Percentiles rank a stretch among this genome's conserved stretches.
These are phyloP conservation scores for Xiphophorus birchmanni DNA, from an alignment of 2,797 vertebrate species.

Conservation along the genomic window DNA sequence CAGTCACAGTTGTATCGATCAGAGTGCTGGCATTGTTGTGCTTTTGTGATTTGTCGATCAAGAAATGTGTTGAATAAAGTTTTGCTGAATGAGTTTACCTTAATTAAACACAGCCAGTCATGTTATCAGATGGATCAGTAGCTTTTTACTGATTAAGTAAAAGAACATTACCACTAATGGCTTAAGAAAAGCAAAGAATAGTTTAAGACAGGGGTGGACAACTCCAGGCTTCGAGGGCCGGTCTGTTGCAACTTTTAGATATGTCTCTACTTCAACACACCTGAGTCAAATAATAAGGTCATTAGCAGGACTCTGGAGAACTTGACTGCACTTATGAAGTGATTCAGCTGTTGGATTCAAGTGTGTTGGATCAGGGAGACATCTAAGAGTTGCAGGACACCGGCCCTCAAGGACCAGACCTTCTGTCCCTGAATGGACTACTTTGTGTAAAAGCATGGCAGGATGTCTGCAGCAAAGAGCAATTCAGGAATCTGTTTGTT, in stretches of 20 bases:
- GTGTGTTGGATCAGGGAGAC: no score
- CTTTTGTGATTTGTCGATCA: background rate
- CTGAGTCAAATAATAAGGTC: no score
- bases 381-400: no score
- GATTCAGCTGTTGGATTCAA: no score
- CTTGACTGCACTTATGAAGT: no score
- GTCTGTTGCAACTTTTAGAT: no score
- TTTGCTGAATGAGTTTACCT: background rate
- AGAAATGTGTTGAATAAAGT: background rate
- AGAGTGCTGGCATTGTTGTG: background rate
- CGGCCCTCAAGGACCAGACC: no score
- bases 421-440: background rate
- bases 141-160: background rate
- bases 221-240: no score
- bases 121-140: background rate
- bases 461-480: background rate
- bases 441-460: background rate
- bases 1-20: background rate
- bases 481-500: slow-evolving; percentile 1
- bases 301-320: no score
- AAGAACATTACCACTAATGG: background rate
- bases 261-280: no score
- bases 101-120: background rate
- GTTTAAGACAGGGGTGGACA: background rate
- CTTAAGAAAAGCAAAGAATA: background rate